phyloP scores from a whole-genome alignment of 1,140 invertebrate species.

The Drosophila tsacasi region DNA sequence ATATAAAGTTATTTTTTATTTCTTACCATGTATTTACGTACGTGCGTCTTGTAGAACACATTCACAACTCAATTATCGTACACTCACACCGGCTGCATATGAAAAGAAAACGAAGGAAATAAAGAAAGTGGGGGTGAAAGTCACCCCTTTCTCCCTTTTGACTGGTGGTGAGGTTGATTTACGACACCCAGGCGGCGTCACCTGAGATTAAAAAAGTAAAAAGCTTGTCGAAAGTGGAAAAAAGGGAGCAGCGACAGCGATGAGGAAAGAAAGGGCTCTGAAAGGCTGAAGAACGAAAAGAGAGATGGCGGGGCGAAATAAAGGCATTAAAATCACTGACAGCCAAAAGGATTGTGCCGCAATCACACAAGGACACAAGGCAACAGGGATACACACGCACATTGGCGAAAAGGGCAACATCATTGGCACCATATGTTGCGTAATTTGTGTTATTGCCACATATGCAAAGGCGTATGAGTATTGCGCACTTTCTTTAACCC shows the following conservation, averaged over 20 bases:
- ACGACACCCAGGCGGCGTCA: slow-evolving; percentile 84
- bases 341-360: slow-evolving; percentile 78
- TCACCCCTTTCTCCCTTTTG: slow-evolving; percentile 56
- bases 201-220: slow-evolving; percentile 85
- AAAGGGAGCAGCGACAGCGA: slow-evolving; percentile 53
- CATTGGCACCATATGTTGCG: slow-evolving; percentile 85
- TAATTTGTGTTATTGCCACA: slow-evolving; percentile 84
- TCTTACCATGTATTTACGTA: background rate
- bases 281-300: slow-evolving; percentile 28
- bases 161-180: slow-evolving; percentile 74
- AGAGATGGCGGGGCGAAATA: slow-evolving; percentile 63
- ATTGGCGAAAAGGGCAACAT: slow-evolving; percentile 77
- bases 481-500: slow-evolving; percentile 48
- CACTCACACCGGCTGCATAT: slow-evolving; percentile 26
- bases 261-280: slow-evolving; percentile 13
- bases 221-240: slow-evolving; percentile 74
- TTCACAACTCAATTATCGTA: slow-evolving; percentile 81
- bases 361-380: slow-evolving; percentile 51
- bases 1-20: background rate
- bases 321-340: slow-evolving; percentile 84
- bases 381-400: slow-evolving; percentile 13
- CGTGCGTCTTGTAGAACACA: slow-evolving; percentile 53
- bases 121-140: slow-evolving; percentile 17
- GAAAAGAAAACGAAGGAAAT: background rate
- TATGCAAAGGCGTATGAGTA: slow-evolving; percentile 20